Base-by-base conservation (phyloP, 1,140 invertebrate species). In the Calliopsis andreniformis region DNA sequence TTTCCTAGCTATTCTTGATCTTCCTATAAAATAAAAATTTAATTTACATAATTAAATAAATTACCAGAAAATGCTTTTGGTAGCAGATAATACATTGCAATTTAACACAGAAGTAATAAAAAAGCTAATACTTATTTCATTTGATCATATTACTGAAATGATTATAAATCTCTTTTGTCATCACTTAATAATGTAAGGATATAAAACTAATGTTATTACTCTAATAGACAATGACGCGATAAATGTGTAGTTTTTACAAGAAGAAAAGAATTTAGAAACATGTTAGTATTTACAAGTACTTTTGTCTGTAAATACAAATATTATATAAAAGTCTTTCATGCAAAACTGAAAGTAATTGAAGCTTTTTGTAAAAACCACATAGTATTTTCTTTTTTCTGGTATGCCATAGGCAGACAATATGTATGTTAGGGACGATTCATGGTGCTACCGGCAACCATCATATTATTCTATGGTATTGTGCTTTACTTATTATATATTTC, bases 401-500 rank as follows among this genome's bases (percentile, higher is more conserved):
- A 68, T 68, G 55, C 69, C 66, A 61, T 86, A 80, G 80, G 83
- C 83, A 85, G 80, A 83, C 80, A 85, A 83, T 85, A 85, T 86
- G 84, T 86, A 86, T 86, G 84, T 86, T 83, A 75, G 80, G 83
- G 84, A 86, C 83, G 83, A 86, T 85, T 72, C 49, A 78, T 83
- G 84, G 84, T 80, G 70, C 80, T 66, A 85, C 56, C 58, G 78
- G 84, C 80, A 78, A 85, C 83, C 84, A 83, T 82, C 61, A 79
- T 43, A 78, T 66, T 86, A 86, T 82, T 78, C 73, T 85, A 82
- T 82, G 70, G 64, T 82, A 79, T 77, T 75, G 79, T 85, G 84
- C 84, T 76, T 72, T 55, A 76, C 77, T 80, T 84, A 78, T 62
- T 76, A 76, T 58, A 80, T 69, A 61, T 63, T 75, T 78, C 68